These are phyloP conservation scores for Poecilus cupreus DNA, from an alignment of 2,888 invertebrate species.

Conservation along the genomic window DNA sequence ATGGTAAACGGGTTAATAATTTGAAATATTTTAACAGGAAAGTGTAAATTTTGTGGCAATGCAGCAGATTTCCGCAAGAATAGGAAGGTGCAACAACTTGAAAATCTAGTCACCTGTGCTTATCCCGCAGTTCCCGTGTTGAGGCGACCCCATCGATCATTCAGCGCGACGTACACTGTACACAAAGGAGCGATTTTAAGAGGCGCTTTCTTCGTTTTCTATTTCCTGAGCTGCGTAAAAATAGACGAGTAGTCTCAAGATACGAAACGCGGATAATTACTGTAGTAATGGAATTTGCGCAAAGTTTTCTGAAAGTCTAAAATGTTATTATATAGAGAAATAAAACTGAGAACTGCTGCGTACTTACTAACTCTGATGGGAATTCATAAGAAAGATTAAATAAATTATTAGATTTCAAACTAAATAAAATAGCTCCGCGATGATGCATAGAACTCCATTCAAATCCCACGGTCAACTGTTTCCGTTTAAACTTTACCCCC, in stretches of 20 bases:
- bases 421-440: too few species aligned
- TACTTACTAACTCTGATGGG: too few species aligned
- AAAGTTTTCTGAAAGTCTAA: not conserved
- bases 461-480: too few species aligned
- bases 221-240: not conserved
- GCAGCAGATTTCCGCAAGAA: not conserved
- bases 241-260: not conserved
- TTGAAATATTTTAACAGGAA: too few species aligned
- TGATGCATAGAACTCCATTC: too few species aligned
- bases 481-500: too few species aligned
- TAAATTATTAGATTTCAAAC: too few species aligned
- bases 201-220: not conserved
- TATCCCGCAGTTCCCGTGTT: not conserved
- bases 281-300: not conserved
- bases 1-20: too few species aligned
- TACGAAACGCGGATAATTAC: not conserved
- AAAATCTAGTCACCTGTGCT: slow-evolving; percentile 9
- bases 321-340: too few species aligned
- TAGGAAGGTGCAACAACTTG: not conserved
- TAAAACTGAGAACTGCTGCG: too few species aligned
- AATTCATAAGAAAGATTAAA: too few species aligned
- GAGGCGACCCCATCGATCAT: slow-evolving; percentile 15
- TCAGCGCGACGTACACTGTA: not conserved
- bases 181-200: slow-evolving; percentile 26
- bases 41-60: too few species aligned